These are phyloP conservation scores for Bovichtus variegatus DNA, from an alignment of 2,797 vertebrate genomes.

Conservation along the genomic window DNA sequence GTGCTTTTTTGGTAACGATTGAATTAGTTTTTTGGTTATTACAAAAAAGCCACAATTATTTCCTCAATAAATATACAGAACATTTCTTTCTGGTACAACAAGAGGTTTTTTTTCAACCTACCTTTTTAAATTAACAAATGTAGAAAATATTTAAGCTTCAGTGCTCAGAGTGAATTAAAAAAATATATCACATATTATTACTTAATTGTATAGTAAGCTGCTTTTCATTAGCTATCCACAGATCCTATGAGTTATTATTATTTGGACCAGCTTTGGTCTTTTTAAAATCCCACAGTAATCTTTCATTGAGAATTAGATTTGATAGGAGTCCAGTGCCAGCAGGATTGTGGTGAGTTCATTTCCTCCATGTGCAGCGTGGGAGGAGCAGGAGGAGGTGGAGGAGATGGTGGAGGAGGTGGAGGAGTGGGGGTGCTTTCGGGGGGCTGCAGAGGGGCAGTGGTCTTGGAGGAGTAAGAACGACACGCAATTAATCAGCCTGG, in stretches of 20 bases:
- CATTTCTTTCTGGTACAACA: not conserved
- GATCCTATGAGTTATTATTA: conserved; percentile 42
- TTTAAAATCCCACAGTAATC: conserved; percentile 60
- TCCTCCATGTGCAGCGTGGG: conserved; percentile 66
- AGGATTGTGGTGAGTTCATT: conserved; percentile 74
- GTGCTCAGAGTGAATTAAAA: not conserved
- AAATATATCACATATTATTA: conserved; percentile 4
- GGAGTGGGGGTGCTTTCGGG: conserved; percentile 64
- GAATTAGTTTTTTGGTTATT: conserved; percentile 1
- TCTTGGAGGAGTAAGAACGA: conserved; percentile 87
- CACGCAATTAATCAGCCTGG: conserved; percentile 86
- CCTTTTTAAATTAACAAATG: conserved; percentile 1
- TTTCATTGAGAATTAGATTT: conserved; percentile 62
- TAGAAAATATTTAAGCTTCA: not conserved
- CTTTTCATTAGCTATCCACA: conserved; percentile 23
- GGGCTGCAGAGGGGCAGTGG: conserved; percentile 75
- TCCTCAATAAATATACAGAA: not conserved
- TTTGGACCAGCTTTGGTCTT: conserved; percentile 29
- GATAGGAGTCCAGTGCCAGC: conserved; percentile 63
- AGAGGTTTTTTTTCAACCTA: not conserved
- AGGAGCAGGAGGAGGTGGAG: conserved; percentile 10
- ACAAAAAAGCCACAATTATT: not conserved
- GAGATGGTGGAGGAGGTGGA: not conserved
- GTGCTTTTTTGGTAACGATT: not conserved
- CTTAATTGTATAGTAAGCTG: conserved; percentile 20